These are phyloP conservation scores for Zoanthus solanderi DNA, from an alignment of 92 coral and sea anemone species.

Conservation along the genomic window DNA sequence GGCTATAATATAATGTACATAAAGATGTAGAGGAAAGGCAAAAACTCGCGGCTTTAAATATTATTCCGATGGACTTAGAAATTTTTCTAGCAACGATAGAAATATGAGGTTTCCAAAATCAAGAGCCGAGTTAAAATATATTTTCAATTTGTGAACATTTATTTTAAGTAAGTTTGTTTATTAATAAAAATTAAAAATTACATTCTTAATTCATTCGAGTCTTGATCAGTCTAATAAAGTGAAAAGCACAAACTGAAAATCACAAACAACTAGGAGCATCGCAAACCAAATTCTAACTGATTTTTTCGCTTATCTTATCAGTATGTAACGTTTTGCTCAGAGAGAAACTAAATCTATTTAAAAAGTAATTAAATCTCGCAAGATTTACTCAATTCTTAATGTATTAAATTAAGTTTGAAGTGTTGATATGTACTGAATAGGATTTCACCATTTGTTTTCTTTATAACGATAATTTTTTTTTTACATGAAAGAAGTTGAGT, in stretches of 20 bases:
- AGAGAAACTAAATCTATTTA: background rate
- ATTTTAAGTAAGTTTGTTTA: too few relatives aligned
- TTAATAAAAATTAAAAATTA: too few relatives aligned
- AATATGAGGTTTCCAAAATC: too few relatives aligned
- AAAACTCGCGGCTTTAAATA: too few relatives aligned
- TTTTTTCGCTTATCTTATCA: background rate
- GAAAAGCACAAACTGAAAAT: background rate
- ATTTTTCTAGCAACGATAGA: too few relatives aligned
- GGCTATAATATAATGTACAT: too few relatives aligned
- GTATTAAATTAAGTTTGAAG: background rate
- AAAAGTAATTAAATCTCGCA: background rate
- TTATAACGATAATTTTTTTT: background rate
- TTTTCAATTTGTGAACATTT: background rate
- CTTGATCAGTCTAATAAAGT: background rate
- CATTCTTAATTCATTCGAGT: too few relatives aligned
- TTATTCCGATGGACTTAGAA: too few relatives aligned
- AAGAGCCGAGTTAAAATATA: background rate
- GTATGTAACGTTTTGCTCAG: slow-evolving; percentile 2
- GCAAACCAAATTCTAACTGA: background rate
- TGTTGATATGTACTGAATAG: slow-evolving; percentile 6
- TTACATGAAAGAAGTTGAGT: background rate
- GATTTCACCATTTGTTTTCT: slow-evolving; percentile 13
- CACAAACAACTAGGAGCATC: background rate
- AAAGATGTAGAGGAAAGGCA: too few relatives aligned
- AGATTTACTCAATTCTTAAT: background rate